Percentiles rank a stretch among this genome's conserved stretches.
phyloP scores from a whole-genome alignment of 2,797 vertebrate genomes.

The Danio jaintianensis region DNA sequence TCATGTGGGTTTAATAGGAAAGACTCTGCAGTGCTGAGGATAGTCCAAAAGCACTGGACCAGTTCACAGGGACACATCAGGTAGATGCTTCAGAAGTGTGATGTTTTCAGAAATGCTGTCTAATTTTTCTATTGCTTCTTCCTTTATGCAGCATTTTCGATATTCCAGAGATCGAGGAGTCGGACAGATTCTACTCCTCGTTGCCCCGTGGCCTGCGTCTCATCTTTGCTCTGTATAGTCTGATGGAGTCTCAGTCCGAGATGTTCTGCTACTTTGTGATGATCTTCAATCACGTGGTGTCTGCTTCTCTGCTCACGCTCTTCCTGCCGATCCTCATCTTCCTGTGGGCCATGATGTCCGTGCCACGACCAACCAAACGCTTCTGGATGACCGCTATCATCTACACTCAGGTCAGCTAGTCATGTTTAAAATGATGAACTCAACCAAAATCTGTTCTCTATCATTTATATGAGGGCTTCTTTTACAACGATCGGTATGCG shows the following conservation, averaged over 20 bases:
- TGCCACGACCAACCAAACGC: constrained; percentile 79
- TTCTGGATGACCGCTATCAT: constrained; percentile 84
- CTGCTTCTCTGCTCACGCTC: constrained; percentile 75
- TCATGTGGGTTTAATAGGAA: no score
- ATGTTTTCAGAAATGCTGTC: background rate
- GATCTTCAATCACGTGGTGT: constrained; percentile 80
- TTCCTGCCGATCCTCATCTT: constrained; percentile 81
- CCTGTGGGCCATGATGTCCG: constrained; percentile 80
- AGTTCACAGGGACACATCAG: background rate
- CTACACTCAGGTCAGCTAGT: constrained; percentile 79
- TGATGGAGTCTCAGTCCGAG: constrained; percentile 77
- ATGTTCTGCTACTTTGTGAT: constrained; percentile 80
- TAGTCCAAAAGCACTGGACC: no score
- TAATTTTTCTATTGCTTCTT: background rate
- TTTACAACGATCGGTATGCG: no score
- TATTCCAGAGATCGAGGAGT: constrained; percentile 74
- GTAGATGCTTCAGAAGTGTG: background rate
- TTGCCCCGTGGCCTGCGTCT: constrained; percentile 73
- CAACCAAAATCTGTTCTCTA: no score
- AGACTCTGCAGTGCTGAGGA: no score
- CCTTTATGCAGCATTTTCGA: constrained; percentile 70
- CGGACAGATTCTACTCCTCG: constrained; percentile 71
- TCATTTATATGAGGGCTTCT: no score
- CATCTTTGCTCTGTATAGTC: constrained; percentile 75
- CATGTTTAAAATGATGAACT: no score